Conservation (phyloP, 1,140 invertebrate species). For the Cydia fagiglandana region DNA sequence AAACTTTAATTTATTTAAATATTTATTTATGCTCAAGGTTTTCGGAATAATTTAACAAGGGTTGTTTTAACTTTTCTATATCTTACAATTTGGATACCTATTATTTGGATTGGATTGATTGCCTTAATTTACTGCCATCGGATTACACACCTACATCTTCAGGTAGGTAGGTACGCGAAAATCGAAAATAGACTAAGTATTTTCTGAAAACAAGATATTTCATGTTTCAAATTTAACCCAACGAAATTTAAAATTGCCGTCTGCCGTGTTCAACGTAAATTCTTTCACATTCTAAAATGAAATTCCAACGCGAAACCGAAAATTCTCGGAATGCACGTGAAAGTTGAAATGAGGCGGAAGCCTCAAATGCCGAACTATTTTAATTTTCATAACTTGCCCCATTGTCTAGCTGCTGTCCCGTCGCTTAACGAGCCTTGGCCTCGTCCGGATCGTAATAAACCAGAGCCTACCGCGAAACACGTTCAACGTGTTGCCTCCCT, state of each 20-base stretch:
- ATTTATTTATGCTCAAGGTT: background rate
- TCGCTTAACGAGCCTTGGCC: background rate
- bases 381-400: slow-evolving; percentile 10
- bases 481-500: too few relatives aligned
- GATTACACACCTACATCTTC: too few relatives aligned
- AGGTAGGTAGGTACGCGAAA: too few relatives aligned
- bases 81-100: too few relatives aligned
- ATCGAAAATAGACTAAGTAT: too few relatives aligned
- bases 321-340: slow-evolving; percentile 1
- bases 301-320: background rate
- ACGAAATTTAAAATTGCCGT: background rate
- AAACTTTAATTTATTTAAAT: background rate
- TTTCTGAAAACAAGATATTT: too few relatives aligned
- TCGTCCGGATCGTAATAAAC: background rate
- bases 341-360: slow-evolving; percentile 2
- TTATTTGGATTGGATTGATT: too few relatives aligned
- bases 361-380: slow-evolving; percentile 3
- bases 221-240: background rate
- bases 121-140: too few relatives aligned
- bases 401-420: background rate
- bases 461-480: too few relatives aligned
- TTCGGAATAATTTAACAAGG: background rate
- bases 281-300: background rate
- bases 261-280: background rate
- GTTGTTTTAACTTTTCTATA: too few relatives aligned